phyloP scores from a whole-genome alignment of 2,888 invertebrate genomes.

The Cheilosia soror region DNA sequence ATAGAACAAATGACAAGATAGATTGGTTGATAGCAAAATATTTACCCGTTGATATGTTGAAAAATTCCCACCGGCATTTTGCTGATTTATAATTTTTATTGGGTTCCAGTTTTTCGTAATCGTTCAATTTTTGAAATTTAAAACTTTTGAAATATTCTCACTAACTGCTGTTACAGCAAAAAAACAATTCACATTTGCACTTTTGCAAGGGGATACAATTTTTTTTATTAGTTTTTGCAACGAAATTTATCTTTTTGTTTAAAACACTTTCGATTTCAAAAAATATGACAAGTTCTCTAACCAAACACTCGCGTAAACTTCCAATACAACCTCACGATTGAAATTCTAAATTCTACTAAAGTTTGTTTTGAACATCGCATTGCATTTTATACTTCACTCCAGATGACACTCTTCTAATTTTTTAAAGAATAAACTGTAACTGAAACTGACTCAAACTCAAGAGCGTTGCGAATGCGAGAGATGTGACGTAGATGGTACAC shows the following conservation, averaged over 20 bases:
- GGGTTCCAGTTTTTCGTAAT: background rate
- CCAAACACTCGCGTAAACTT: background rate
- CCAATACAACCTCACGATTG: constrained; percentile 4
- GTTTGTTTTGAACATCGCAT: constrained; percentile 8
- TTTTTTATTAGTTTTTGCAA: constrained; percentile 4
- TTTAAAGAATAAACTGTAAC: background rate
- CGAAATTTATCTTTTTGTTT: background rate
- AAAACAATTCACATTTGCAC: background rate
- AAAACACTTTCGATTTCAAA: constrained; percentile 38
- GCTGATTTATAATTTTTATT: background rate
- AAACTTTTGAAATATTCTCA: background rate
- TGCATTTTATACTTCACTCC: background rate
- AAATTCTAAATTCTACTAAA: constrained; percentile 29
- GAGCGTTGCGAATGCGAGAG: background rate
- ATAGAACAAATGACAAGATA: background rate
- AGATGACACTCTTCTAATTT: too few relatives aligned
- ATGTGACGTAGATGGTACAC: background rate
- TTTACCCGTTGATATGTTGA: constrained; percentile 44
- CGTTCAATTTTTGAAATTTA: constrained; percentile 7
- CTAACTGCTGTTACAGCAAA: background rate
- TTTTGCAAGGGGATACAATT: background rate
- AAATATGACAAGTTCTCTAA: background rate
- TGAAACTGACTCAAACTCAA: background rate
- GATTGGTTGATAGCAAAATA: background rate
- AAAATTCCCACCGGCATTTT: constrained; percentile 46